Conservation (phyloP, 2,888 invertebrate genomes). For the Microdon myrmicae region DNA sequence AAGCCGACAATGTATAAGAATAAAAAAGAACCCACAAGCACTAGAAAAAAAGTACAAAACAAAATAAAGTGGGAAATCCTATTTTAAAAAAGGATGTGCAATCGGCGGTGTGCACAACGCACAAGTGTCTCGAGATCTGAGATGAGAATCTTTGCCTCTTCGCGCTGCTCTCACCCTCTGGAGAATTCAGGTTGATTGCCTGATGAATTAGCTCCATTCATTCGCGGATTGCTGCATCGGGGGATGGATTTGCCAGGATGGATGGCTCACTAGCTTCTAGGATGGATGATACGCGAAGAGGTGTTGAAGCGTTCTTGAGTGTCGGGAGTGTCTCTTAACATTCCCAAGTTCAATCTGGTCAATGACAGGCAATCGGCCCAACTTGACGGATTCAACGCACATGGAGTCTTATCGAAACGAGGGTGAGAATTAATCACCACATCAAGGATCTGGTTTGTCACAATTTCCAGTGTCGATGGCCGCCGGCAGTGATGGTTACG, state of each 20-base stretch:
- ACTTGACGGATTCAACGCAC: no score
- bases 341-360: slow-evolving; percentile 2
- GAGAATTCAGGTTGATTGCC: slow-evolving; percentile 31
- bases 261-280: slow-evolving; percentile 20
- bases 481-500: slow-evolving; percentile 5
- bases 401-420: slow-evolving; percentile 46
- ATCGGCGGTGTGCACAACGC: slow-evolving; percentile 3
- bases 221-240: slow-evolving; percentile 39
- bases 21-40: slow-evolving; percentile 12
- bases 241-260: slow-evolving; percentile 28
- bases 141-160: slow-evolving; percentile 19
- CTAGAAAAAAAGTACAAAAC: slow-evolving; percentile 7
- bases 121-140: slow-evolving; percentile 21
- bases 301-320: slow-evolving; percentile 48
- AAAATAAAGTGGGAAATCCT: slow-evolving; percentile 32
- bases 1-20: slow-evolving; percentile 16
- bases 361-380: no score
- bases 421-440: slow-evolving; percentile 50
- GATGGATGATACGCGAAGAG: slow-evolving; percentile 43
- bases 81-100: slow-evolving; percentile 40
- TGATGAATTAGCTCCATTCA: slow-evolving; percentile 51
- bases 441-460: slow-evolving; percentile 38
- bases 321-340: slow-evolving; percentile 2
- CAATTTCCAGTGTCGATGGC: slow-evolving; percentile 13
- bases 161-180: slow-evolving; percentile 17